phyloP scores from a whole-genome alignment of 1,140 invertebrate genomes.

The Drosophila ficusphila region DNA sequence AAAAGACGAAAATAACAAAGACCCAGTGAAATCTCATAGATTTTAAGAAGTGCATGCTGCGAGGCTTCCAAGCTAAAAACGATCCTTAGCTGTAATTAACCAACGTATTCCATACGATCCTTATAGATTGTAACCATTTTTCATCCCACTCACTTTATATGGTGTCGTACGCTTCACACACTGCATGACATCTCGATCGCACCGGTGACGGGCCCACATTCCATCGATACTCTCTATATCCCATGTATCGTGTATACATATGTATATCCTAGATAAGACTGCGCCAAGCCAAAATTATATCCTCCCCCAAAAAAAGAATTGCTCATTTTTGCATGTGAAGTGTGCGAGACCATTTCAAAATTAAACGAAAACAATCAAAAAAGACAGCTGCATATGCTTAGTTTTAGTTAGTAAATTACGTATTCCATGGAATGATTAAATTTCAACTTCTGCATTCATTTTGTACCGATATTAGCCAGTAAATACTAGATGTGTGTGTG shows the following conservation, averaged over 20 bases:
- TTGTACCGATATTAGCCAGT: constrained; percentile 7
- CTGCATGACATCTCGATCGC: constrained; percentile 16
- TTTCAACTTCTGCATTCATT: constrained; percentile 26
- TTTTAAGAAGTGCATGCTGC: constrained; percentile 53
- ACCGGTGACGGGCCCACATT: constrained; percentile 25
- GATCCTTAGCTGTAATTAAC: constrained; percentile 29
- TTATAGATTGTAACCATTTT: constrained; percentile 6
- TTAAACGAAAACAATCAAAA: constrained; percentile 34
- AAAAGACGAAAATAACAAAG: neutral
- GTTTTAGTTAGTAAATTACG: constrained; percentile 35
- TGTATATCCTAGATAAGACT: constrained; percentile 41
- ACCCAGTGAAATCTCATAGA: constrained; percentile 38
- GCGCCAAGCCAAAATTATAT: constrained; percentile 42
- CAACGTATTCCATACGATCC: constrained; percentile 29
- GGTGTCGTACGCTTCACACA: constrained; percentile 16
- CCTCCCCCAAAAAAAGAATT: neutral
- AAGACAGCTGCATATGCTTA: constrained; percentile 25
- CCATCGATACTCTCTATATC: too few relatives aligned
- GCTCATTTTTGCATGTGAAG: constrained; percentile 20
- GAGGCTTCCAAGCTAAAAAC: constrained; percentile 47
- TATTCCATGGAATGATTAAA: constrained; percentile 27
- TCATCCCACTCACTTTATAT: constrained; percentile 4
- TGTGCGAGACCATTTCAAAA: constrained; percentile 28
- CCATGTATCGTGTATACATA: neutral
- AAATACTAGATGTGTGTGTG: constrained; percentile 40